phyloP scores from a whole-genome alignment of 2,113 vertebrate species.

The Arvicanthis niloticus region DNA sequence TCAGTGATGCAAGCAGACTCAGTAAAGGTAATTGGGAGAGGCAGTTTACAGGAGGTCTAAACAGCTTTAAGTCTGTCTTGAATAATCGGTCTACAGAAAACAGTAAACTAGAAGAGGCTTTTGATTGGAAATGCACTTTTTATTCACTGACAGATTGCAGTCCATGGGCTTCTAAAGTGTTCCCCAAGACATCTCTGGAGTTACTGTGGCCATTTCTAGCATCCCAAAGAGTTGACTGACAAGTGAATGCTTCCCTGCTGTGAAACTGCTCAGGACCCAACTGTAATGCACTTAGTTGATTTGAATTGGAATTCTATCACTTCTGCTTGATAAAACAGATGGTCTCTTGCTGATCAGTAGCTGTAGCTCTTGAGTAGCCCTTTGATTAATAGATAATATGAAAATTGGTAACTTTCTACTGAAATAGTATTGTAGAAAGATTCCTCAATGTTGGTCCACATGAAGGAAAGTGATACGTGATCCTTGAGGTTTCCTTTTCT shows the following conservation, averaged over 20 bases:
- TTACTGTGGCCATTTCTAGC: not conserved
- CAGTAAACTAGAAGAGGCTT: not conserved
- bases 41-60: not conserved
- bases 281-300: not conserved
- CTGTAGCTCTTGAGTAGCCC: not conserved
- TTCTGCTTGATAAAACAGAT: not conserved
- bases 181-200: not conserved
- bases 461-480: not conserved
- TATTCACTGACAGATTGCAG: not conserved
- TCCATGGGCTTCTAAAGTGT: not conserved
- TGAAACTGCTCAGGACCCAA: not conserved
- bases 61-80: not conserved
- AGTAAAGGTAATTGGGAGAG: not conserved
- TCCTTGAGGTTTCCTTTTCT: constrained; percentile 38
- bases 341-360: not conserved
- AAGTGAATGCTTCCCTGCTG: not conserved
- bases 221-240: not conserved
- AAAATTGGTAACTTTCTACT: constrained; percentile 30
- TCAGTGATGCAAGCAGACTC: not conserved
- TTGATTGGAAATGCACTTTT: constrained; percentile 45
- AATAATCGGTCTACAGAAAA: not conserved
- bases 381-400: constrained; percentile 17
- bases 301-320: constrained; percentile 2
- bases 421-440: constrained; percentile 43
- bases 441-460: not conserved